phyloP scores from a whole-genome alignment of 2,888 invertebrate species.

The Torymus auratus region DNA sequence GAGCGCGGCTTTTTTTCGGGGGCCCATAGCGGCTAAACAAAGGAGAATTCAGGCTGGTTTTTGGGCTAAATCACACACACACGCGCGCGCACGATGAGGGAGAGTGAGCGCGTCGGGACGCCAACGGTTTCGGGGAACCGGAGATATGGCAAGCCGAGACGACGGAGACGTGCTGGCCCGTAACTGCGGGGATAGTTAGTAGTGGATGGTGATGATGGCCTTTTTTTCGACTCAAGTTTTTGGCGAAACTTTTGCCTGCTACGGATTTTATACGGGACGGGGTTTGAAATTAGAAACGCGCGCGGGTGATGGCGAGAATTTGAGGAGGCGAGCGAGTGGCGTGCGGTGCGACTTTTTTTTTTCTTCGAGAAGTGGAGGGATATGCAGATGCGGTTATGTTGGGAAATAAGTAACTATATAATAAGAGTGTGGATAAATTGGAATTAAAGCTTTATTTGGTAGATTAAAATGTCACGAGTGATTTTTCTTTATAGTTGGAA shows the following conservation, averaged over 20 bases:
- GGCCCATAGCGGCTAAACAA: conserved; percentile 56
- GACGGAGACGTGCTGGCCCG: conserved; percentile 54
- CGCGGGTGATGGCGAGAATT: too few relatives aligned
- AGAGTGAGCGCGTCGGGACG: conserved; percentile 42
- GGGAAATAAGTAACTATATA: too few relatives aligned
- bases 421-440: too few relatives aligned
- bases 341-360: conserved; percentile 1
- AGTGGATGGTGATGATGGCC: too few relatives aligned
- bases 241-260: not conserved
- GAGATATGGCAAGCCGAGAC: conserved; percentile 32
- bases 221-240: conserved; percentile 11
- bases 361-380: not conserved
- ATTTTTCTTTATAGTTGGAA: too few relatives aligned
- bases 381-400: too few relatives aligned
- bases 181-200: conserved; percentile 5
- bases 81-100: not conserved
- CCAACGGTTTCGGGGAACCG: conserved; percentile 64
- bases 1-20: conserved; percentile 30
- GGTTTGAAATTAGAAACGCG: too few relatives aligned
- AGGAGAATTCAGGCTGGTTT: conserved; percentile 61
- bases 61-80: conserved; percentile 52
- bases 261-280: too few relatives aligned
- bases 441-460: too few relatives aligned
- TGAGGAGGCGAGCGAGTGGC: too few relatives aligned
- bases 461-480: too few relatives aligned